These are phyloP conservation scores for Mesoclemmys tuberculata DNA, from an alignment of 2,113 vertebrate genomes.

Conservation along the genomic window DNA sequence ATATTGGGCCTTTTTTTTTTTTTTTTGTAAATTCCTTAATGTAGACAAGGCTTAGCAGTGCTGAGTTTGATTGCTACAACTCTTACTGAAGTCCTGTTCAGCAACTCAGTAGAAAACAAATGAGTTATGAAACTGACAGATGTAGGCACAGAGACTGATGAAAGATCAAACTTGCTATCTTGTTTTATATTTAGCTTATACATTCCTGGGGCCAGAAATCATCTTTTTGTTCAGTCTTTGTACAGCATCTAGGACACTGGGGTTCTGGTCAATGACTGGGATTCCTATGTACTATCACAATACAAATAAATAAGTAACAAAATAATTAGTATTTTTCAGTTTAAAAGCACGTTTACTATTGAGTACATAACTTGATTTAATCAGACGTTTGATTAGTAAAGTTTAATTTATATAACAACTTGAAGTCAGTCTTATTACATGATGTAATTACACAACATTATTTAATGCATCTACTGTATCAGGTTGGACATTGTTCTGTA, in stretches of 20 bases:
- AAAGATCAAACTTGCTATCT: background rate
- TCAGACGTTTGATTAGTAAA: background rate
- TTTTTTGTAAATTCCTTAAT: background rate
- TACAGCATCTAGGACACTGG: background rate
- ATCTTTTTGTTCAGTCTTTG: background rate
- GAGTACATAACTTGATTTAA: background rate
- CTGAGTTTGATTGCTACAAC: background rate
- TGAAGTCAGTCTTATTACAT: background rate
- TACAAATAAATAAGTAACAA: background rate
- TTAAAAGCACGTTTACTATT: background rate
- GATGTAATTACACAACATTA: background rate
- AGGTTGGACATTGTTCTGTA: background rate
- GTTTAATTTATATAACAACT: background rate
- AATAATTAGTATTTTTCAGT: background rate
- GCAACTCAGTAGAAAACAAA: background rate
- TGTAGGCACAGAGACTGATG: background rate
- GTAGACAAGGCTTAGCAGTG: background rate
- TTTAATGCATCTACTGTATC: background rate
- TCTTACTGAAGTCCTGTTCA: background rate
- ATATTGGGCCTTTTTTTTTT: background rate
- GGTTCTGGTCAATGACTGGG: background rate
- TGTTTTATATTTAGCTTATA: background rate
- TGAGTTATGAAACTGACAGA: background rate
- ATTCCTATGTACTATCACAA: background rate
- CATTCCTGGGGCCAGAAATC: background rate